Evolutionary conservation across 2,797 vertebrate species (phyloP).

Genomic region (Myripristis murdjan): DNA sequence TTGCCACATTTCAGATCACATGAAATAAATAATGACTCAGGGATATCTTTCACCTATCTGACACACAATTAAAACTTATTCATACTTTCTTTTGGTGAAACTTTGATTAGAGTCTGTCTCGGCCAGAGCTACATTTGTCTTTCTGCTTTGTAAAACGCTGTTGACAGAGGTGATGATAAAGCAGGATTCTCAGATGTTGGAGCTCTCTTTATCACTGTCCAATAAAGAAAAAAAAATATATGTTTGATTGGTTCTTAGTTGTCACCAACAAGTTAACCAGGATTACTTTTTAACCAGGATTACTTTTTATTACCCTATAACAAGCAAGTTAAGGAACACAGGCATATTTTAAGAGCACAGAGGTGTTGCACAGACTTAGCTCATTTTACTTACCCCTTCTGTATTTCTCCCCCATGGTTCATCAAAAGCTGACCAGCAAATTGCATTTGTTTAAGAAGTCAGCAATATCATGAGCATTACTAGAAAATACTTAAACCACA

Average conservation of each 20-base stretch:
- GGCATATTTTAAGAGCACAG: background rate
- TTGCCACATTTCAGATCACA: too few species aligned
- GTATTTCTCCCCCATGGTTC: background rate
- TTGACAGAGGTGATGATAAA: too few species aligned
- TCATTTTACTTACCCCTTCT: background rate
- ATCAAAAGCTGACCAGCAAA: background rate
- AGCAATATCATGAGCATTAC: background rate
- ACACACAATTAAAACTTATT: too few species aligned
- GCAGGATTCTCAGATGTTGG: too few species aligned
- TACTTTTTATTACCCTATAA: too few species aligned
- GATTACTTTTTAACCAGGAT: too few species aligned
- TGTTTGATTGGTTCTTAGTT: too few species aligned
- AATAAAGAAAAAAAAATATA: background rate
- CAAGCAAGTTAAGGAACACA: background rate
- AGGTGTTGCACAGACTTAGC: background rate
- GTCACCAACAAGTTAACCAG: too few species aligned
- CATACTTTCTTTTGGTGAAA: constrained; percentile 47
- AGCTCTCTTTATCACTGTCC: background rate
- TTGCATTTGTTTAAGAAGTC: background rate
- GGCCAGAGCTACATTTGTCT: constrained; percentile 25
- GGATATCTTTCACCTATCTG: too few species aligned
- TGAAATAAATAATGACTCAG: too few species aligned
- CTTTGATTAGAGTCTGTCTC: constrained; percentile 12
- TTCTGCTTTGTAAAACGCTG: too few species aligned
- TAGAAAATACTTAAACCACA: background rate